Percentiles rank a stretch among this genome's conserved stretches.
Evolutionary conservation across 1,140 invertebrate species (phyloP).

Genomic region (Drosophila ananassae): DNA sequence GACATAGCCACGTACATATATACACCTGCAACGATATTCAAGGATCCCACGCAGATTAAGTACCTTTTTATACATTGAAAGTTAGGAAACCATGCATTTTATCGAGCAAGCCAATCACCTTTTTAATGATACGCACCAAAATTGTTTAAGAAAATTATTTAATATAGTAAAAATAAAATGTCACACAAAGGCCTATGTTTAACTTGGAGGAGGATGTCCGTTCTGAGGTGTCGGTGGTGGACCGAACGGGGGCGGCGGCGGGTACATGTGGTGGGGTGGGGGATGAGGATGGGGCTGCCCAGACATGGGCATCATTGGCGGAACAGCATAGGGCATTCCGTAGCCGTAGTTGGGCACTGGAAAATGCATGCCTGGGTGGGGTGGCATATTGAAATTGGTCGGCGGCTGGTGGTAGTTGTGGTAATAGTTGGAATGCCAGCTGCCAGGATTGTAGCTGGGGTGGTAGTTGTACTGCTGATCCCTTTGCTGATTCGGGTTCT

Average conservation of each 20-base stretch:
- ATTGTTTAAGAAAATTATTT: conserved; percentile 54
- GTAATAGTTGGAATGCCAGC: conserved; percentile 83
- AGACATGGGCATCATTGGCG: conserved; percentile 48
- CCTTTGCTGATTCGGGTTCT: conserved; percentile 16
- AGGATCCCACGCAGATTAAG: conserved; percentile 72
- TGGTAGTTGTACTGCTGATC: conserved; percentile 67
- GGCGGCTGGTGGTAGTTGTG: conserved; percentile 65
- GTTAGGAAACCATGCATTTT: conserved; percentile 59
- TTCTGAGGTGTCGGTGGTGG: conserved; percentile 2
- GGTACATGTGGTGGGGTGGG: conserved; percentile 14
- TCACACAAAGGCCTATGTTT: not conserved
- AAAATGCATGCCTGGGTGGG: conserved; percentile 46
- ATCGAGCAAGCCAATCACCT: conserved; percentile 26
- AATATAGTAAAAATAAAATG: conserved; percentile 56
- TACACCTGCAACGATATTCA: conserved; percentile 63
- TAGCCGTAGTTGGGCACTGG: conserved; percentile 62
- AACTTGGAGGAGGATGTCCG: conserved; percentile 11
- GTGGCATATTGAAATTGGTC: conserved; percentile 63
- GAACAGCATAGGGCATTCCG: conserved; percentile 46
- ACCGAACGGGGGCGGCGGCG: conserved; percentile 12
- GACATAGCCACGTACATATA: conserved; percentile 35
- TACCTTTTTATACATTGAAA: conserved; percentile 74
- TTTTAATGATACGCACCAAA: conserved; percentile 48
- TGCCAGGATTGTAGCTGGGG: conserved; percentile 76
- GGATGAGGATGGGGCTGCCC: conserved; percentile 26